Evolutionary conservation across 2,113 vertebrate species (phyloP).

Genomic region (Montifringilla adamsi): DNA sequence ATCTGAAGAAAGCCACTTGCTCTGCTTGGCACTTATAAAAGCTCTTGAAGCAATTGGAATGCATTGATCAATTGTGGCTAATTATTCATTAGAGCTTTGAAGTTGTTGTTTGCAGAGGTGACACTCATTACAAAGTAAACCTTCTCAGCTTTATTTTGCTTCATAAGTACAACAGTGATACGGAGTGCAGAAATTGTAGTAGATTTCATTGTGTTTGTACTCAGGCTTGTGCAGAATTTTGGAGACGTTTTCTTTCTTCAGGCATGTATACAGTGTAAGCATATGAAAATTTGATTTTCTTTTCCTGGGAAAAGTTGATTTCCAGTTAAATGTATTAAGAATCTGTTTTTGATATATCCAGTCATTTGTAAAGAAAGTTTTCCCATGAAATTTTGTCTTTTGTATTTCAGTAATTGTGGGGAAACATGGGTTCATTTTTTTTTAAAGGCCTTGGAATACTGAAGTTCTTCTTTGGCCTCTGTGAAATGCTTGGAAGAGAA

Average conservation of each 20-base stretch:
- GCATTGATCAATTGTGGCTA: slow-evolving; percentile 11
- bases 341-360: background rate
- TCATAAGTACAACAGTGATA: background rate
- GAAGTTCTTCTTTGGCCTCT: background rate
- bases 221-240: background rate
- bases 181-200: background rate
- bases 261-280: background rate
- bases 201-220: background rate
- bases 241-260: background rate
- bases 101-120: slow-evolving; percentile 8
- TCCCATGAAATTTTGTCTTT: background rate
- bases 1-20: background rate
- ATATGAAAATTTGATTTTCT: background rate
- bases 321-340: background rate
- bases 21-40: background rate
- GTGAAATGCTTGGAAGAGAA: background rate
- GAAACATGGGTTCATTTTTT: background rate
- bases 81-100: slow-evolving; percentile 10
- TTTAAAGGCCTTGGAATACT: background rate
- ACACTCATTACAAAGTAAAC: background rate
- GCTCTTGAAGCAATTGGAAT: slow-evolving; percentile 7
- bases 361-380: background rate
- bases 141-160: background rate
- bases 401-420: background rate
- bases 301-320: background rate